A percentile compares a stretch with the other conserved stretches of the same genome.
Conservation (phyloP, 2,888 invertebrate genomes). For the Pandemis corylana region DNA sequence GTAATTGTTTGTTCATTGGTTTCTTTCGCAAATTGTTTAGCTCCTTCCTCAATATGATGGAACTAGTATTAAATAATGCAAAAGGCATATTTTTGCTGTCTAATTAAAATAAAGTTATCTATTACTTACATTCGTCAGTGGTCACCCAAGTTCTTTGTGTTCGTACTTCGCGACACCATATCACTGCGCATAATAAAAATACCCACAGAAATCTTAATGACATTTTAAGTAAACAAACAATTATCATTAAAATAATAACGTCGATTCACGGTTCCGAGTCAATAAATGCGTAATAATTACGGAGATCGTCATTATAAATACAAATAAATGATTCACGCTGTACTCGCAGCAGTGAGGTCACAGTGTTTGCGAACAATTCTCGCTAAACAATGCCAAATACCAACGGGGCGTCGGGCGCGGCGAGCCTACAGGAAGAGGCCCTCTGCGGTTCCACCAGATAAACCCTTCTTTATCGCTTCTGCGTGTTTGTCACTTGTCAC, state of each 20-base stretch:
- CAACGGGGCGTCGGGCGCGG: not conserved
- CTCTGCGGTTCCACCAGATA: not conserved
- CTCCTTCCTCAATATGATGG: no score
- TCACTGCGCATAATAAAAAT: constrained; percentile 35
- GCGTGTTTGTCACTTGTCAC: constrained; percentile 6
- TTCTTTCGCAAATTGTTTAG: not conserved
- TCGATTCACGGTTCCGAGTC: not conserved
- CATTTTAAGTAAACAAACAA: constrained; percentile 4
- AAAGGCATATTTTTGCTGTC: not conserved
- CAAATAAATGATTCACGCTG: constrained; percentile 10
- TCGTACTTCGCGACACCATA: constrained; percentile 35
- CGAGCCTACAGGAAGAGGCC: not conserved
- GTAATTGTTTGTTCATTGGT: not conserved
- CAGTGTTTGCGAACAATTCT: not conserved
- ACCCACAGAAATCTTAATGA: constrained; percentile 26
- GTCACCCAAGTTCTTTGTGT: constrained; percentile 56
- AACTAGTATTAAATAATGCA: not conserved
- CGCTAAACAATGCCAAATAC: not conserved
- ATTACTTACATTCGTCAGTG: constrained; percentile 72
- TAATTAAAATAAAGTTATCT: not conserved
- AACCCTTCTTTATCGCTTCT: constrained; percentile 14
- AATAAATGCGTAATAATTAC: not conserved
- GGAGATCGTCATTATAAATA: not conserved
- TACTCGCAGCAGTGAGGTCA: not conserved
- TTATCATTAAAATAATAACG: not conserved